Evolutionary conservation across 2,113 vertebrate genomes (phyloP), one percentile per base, ranked within the genome.

Genomic region (Rhinogobius similis): DNA sequence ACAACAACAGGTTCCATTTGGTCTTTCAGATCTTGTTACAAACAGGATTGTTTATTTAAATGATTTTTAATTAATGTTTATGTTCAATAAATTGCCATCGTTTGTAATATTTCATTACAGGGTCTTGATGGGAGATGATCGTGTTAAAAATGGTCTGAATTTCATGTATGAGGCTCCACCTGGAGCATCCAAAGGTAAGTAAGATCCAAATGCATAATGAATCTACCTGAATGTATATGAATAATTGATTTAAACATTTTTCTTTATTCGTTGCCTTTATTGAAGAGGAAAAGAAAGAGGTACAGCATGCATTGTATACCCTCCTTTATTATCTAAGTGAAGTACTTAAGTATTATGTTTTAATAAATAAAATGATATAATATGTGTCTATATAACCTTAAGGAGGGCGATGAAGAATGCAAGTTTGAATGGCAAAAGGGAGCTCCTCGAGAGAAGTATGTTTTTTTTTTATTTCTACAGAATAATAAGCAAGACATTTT

Each of bases 361-460:
- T n/a, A 52, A 52, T 21, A n/a, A n/a, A 10, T 24, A 5, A 39
- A 23, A 46, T 46, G 1, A 48, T 43, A n/a, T 36, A 11, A 20
- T 32, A 14, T 55, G 52, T 61, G 20, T 61, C 14, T 39, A 10
- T 79, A 5, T 72, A 39, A 85, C 85, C 76, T 77, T 87, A 89
- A 97, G 93, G 97, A 97, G 55, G 97, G 96, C 77, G 96, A 98
- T 68, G 95, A 95, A 0, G 98, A 99, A 38, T 98, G 94, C 83
- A 99, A 97, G 89, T 99, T 99, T 93, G 98, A 99, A 92, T 99
- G 98, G 98, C 98, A 99, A 87, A 99, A 99, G 83, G 93, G 85
- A 13, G 97, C 98, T 58, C 97, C 97, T 69, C 93, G 97, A 93
- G 97, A 99, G 89, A 99, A 98, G 98, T 98, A 94, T 93, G 93